A percentile compares a stretch with the other conserved stretches of the same genome.
Evolutionary conservation across 1,140 invertebrate species (phyloP).

Genomic region (Leptoteleia sp.): DNA sequence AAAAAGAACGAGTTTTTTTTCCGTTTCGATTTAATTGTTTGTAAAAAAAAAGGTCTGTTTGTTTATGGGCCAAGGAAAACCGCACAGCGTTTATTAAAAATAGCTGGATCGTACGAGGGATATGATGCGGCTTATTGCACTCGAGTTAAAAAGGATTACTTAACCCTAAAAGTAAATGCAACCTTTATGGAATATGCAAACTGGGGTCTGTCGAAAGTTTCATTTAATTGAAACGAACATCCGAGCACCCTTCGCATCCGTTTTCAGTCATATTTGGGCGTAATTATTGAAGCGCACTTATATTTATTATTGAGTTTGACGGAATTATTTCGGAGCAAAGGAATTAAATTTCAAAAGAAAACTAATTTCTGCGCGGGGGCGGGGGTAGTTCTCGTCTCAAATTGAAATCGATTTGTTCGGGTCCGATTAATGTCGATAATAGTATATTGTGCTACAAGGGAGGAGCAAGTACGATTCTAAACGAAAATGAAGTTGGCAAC

Average conservation of each 20-base stretch:
- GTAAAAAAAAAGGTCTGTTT: conserved; percentile 32
- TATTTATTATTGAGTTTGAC: conserved; percentile 32
- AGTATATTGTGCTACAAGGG: too few relatives aligned
- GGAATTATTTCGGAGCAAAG: conserved; percentile 21
- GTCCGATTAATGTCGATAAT: too few relatives aligned
- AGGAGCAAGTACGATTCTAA: too few relatives aligned
- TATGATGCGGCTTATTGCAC: conserved; percentile 39
- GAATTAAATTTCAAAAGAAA: too few relatives aligned
- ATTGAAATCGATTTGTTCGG: too few relatives aligned
- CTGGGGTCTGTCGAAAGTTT: conserved; percentile 38
- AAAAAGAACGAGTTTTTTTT: conserved; percentile 17
- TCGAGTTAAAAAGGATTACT: conserved; percentile 43
- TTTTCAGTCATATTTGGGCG: conserved; percentile 35
- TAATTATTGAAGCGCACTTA: conserved; percentile 36
- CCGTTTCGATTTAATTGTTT: conserved; percentile 35
- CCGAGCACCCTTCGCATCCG: conserved; percentile 36
- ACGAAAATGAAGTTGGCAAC: too few relatives aligned
- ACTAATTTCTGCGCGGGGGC: too few relatives aligned
- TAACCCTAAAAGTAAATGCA: conserved; percentile 50
- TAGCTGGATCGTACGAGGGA: conserved; percentile 1
- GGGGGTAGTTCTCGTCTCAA: too few relatives aligned
- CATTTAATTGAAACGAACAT: conserved; percentile 59
- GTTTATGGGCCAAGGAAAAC: conserved; percentile 8
- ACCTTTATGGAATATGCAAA: conserved; percentile 22
- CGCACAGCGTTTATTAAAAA: conserved; percentile 32